Evolutionary conservation across 2,113 vertebrate genomes (phyloP), one percentile per base, ranked within the genome.

Genomic region (Bambusicola thoracicus): DNA sequence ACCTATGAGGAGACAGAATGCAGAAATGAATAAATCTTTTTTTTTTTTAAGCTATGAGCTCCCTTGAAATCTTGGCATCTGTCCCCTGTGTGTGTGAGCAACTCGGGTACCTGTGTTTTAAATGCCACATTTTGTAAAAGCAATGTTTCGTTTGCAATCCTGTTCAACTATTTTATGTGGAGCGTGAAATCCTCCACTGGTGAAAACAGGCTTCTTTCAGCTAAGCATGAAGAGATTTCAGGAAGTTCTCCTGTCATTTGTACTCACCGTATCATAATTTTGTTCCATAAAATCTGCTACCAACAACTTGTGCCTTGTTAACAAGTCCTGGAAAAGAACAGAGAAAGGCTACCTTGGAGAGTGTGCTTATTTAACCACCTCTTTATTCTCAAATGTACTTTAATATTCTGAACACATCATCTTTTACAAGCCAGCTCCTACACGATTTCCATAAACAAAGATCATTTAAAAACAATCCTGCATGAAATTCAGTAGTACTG

Each of bases 261-360:
- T 90, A 98, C 99, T 99, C 98, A 99, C 99, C 32, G 96, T 97
- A 70, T 99, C 99, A 43, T 99, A 99, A 97, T 99, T 99, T 95
- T 99, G 98, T 94, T 99, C 99, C 93, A 99, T 98, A 97, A 98
- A 99, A 87, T 99, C 98, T 10, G 99, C 98, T 94, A 99, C 99
- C 79, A 99, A 97, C 66, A 98, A 98, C 97, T 99, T 99, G 97
- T 99, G 99, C 97, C 99, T 98, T 8, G 99, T 99, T 91, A 99
- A 97, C 76, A 99, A 98, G 95, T 99, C 99, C 99, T 99, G 96
- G 59, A 56, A 94, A 97, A 95, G 90, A 87, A 92, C 86, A 61
- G 80, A 76, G 36, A 90, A 94, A 96, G 12, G 88, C 88, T 83
- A 93, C 30, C 44, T 92, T 51, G 88, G 49, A 70, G 22, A 76